Evolutionary conservation across 2,888 invertebrate species (phyloP), one percentile per base, ranked within the genome.

Genomic region (Nycteola revayana): DNA sequence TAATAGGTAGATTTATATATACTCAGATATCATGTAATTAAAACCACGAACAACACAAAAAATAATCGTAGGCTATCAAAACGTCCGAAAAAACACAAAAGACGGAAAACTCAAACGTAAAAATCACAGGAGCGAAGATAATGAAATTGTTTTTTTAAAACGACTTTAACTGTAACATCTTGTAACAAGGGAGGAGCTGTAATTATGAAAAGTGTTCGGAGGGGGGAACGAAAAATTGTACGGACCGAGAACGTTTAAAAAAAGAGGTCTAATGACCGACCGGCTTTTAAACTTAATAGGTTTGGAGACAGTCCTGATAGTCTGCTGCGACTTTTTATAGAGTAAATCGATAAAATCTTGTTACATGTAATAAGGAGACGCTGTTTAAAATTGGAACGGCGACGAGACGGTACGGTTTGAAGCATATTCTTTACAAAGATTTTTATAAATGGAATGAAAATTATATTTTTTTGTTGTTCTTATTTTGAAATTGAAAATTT

Each of bases 191-290:
- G 57, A 63, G 69, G 66, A 60, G 68, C 68, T 71, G 82, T 86
- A 85, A 88, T 87, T 86, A 85, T 83, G 86, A 85, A 86, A 85
- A 88, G 86, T 86, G 87, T 86, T 81, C 75, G 66, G 58, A 48
- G 58, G 79, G 75, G 71, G 60, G 23, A 11, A 18, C 73, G 76
- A 81, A 79, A 83, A 82, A 78, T 76, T 70, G 74, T 71, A 63
- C 66, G 65, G 28, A 60, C 67, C 69, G 72, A 62, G 65, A 68
- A 70, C 81, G 75, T 77, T 83, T 75, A 78, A 82, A 87, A 79
- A 86, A 83, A 79, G 67, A 66, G 73, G 73, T 81, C 69, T 84
- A 85, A 86, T 80, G 85, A 78, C 77, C 75, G 67, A 75, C 74
- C 74, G 71, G 83, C 84, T 83, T 83, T 84, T 76, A 81, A 72